A percentile compares a stretch with the other conserved stretches of the same genome.
These are phyloP conservation scores for Mungos mungo DNA, from an alignment of 2,113 vertebrate genomes.

Conservation along the genomic window DNA sequence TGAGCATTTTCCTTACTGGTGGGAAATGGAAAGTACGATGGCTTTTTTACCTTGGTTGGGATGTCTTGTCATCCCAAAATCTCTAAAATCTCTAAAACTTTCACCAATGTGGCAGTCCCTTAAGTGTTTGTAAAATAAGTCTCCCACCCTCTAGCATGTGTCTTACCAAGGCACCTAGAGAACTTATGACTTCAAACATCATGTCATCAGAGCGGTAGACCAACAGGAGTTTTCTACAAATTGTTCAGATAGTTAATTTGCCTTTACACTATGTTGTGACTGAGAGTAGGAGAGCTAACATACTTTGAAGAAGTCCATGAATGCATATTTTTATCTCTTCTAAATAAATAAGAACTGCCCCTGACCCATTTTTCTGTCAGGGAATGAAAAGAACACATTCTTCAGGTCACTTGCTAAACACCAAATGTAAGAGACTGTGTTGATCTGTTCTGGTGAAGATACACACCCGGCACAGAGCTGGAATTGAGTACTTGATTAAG, in stretches of 20 bases:
- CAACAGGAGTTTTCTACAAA: not conserved
- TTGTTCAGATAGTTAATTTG: not conserved
- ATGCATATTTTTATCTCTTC: not conserved
- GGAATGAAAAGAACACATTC: not conserved
- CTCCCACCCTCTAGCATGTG: not conserved
- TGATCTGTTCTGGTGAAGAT: not conserved
- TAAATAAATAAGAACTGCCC: not conserved
- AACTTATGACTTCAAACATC: not conserved
- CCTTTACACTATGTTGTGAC: not conserved
- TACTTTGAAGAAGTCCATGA: not conserved
- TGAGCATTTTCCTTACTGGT: not conserved
- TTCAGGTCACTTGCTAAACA: not conserved
- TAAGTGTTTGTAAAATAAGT: not conserved
- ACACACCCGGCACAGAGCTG: not conserved
- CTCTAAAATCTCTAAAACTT: not conserved
- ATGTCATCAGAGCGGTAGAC: not conserved
- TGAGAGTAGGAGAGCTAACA: not conserved
- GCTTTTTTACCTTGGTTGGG: not conserved
- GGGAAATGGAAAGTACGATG: not conserved
- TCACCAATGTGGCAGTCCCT: not conserved
- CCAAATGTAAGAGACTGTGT: not conserved
- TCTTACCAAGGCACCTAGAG: not conserved
- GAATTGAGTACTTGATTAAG: not conserved
- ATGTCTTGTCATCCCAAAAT: not conserved
- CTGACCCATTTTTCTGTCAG: not conserved